Evolutionary conservation across 92 coral and sea anemone species (phyloP).

Genomic region (Desmophyllum pertusum): DNA sequence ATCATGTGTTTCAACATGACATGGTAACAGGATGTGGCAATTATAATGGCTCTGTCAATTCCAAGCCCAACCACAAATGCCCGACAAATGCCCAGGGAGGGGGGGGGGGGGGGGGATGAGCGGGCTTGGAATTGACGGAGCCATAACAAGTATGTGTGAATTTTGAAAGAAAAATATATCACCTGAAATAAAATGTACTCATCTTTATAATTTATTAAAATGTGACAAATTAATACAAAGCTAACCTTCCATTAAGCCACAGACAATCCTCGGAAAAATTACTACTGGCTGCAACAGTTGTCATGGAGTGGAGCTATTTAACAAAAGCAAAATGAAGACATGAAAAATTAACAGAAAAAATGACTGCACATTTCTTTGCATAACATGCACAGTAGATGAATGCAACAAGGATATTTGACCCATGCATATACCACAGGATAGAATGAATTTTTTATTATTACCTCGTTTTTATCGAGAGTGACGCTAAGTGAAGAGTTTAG

Average conservation of each 20-base stretch:
- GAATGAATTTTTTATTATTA: conserved; percentile 21
- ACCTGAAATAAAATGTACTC: too few species aligned
- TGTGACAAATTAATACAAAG: background rate
- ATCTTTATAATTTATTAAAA: too few species aligned
- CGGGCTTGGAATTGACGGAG: too few species aligned
- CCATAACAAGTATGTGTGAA: too few species aligned
- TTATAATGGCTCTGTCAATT: too few species aligned
- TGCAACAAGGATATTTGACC: background rate
- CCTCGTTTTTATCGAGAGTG: conserved; percentile 83
- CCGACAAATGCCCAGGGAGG: too few species aligned
- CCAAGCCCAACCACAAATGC: too few species aligned
- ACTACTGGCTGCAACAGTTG: conserved; percentile 90
- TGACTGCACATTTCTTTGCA: background rate
- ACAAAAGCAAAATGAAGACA: background rate
- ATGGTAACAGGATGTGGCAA: too few species aligned
- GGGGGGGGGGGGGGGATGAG: too few species aligned
- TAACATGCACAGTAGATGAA: background rate
- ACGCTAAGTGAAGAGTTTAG: conserved; percentile 92
- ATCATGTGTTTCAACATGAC: too few species aligned
- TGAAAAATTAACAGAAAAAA: too few species aligned
- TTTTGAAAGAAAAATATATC: too few species aligned
- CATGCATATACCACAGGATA: background rate
- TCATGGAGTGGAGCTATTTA: conserved; percentile 90
- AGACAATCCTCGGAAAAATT: conserved; percentile 75
- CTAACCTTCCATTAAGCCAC: conserved; percentile 94